Evolutionary conservation across 2,888 invertebrate genomes (phyloP), one percentile per base, ranked within the genome.

Genomic region (Polydrusus pterygomalis): DNA sequence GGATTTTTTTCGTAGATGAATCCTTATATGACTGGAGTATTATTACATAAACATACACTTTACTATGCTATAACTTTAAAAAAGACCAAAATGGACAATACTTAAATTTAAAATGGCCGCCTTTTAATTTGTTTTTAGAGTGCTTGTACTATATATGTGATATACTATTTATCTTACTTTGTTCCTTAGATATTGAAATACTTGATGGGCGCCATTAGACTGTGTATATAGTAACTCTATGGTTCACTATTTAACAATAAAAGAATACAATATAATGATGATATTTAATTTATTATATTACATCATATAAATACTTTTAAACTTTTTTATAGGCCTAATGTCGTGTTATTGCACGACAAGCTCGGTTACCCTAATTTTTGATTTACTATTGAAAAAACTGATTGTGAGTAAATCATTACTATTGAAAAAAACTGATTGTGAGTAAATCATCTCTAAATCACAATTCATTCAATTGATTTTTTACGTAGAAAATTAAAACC

Each of bases 71-170:
- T 74, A 56, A 15, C 30, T 18, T 30, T 64, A 54, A 45, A 77
- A 73, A 77, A 77, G 77, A 77, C 77, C 77, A 77, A 77, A 69
- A 73, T 65, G 77, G 77, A 77, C 77, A 77, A 77, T 77, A 77
- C 77, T 77, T 69, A 74, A 62, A 74, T 45, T 63, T 54, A 68
- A 71, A 51, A 69, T 40, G 71, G 67, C 65, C 71, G 75, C 75
- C 75, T 75, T 68, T 68, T 68, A n/a, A 56, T 67, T 72, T 74
- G 40, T 13, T 51, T 11, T 51, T 68, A 67, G 67, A 64, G 73
- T 67, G 77, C 70, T 68, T 77, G 77, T 77, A 73, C 70, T 56
- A 70, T 77, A 74, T 68, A 68, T 70, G 77, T 67, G 58, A 77
- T 76, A 75, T 77, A 47, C 47, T 47, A 70, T 70, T 74, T 75